A percentile compares a stretch with the other conserved stretches of the same genome.
Evolutionary conservation across 2,113 vertebrate species (phyloP).

Genomic region (Oryctolagus cuniculus): DNA sequence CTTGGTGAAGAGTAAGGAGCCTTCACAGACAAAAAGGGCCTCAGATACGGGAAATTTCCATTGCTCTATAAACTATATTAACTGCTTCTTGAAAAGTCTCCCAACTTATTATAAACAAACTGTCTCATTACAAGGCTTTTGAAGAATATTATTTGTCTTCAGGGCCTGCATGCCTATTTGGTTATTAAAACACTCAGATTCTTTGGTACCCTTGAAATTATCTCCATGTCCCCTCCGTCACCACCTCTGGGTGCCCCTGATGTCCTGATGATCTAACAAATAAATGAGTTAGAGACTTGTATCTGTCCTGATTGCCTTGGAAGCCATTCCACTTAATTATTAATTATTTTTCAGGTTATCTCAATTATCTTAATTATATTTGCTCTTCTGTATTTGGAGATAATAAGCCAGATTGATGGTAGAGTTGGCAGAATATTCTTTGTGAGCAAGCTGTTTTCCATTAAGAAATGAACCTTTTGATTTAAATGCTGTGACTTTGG

Average conservation of each 20-base stretch:
- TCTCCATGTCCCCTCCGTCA: accelerated
- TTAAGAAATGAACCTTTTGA: slow-evolving; percentile 25
- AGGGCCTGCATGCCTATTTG: neutral
- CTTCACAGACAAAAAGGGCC: neutral
- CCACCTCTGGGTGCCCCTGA: neutral
- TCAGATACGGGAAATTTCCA: neutral
- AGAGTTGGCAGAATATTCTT: slow-evolving; percentile 27
- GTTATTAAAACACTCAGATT: slow-evolving; percentile 42
- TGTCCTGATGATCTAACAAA: neutral
- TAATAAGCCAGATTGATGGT: slow-evolving; percentile 25
- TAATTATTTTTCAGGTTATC: slow-evolving; percentile 51
- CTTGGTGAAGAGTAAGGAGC: neutral
- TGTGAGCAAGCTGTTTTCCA: slow-evolving; percentile 34
- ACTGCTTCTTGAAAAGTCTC: slow-evolving; percentile 2
- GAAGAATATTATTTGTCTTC: neutral
- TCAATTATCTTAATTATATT: slow-evolving; percentile 53
- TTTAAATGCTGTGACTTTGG: neutral
- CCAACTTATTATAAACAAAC: neutral
- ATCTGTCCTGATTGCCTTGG: neutral
- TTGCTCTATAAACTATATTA: neutral
- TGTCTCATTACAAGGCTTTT: neutral
- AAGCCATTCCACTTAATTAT: neutral
- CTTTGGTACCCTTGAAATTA: slow-evolving; percentile 27
- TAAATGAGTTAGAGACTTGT: neutral
- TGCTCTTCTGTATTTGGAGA: neutral